phyloP scores from a whole-genome alignment of 2,888 invertebrate genomes.

The Cyrtodaria siliqua region DNA sequence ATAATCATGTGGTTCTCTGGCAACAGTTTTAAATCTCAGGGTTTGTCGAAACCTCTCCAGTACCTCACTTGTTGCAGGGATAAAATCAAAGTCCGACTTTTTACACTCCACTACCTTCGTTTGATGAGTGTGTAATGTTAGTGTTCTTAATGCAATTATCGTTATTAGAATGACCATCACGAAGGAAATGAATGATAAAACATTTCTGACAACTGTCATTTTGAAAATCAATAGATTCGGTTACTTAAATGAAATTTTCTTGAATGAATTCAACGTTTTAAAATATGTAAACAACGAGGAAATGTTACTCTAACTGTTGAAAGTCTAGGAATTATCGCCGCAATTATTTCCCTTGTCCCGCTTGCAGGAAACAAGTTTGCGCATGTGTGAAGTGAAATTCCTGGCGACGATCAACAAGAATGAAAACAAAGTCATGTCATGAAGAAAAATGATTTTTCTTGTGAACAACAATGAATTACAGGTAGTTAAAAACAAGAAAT shows the following conservation, averaged over 20 bases:
- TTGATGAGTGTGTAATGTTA: slow-evolving; percentile 66
- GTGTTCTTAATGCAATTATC: slow-evolving; percentile 69
- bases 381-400: slow-evolving; percentile 70
- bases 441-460: slow-evolving; percentile 19
- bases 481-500: slow-evolving; percentile 23
- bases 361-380: slow-evolving; percentile 67
- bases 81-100: slow-evolving; percentile 73
- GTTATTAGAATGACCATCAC: too few species aligned
- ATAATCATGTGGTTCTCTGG: slow-evolving; percentile 63
- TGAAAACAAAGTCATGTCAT: slow-evolving; percentile 45
- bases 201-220: too few species aligned
- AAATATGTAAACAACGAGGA: too few species aligned
- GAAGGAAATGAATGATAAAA: too few species aligned
- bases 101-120: slow-evolving; percentile 67
- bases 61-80: slow-evolving; percentile 64
- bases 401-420: slow-evolving; percentile 71
- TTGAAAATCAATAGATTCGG: too few species aligned
- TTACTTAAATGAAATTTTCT: too few species aligned
- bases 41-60: slow-evolving; percentile 70
- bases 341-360: slow-evolving; percentile 2
- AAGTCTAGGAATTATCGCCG: too few species aligned
- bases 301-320: too few species aligned
- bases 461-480: slow-evolving; percentile 54
- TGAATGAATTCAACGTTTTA: too few species aligned
- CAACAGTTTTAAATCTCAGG: slow-evolving; percentile 72